A percentile compares a stretch with the other conserved stretches of the same genome.
Evolutionary conservation across 2,797 vertebrate genomes (phyloP).

Genomic region (Echeneis naucrates): DNA sequence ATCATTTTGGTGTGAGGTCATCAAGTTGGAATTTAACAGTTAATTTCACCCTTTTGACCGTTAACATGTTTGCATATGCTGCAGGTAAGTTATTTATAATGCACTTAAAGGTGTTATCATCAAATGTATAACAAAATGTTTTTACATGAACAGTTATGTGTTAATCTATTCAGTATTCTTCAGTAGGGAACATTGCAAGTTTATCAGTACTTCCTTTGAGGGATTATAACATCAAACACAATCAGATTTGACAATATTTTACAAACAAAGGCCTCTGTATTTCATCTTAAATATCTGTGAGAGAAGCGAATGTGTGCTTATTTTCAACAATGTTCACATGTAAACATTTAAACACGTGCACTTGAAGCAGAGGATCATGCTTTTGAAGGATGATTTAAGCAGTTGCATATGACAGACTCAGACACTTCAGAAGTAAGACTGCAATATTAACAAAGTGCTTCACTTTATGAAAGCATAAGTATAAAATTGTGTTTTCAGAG

Average conservation of each 20-base stretch:
- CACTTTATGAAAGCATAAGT: constrained; percentile 80
- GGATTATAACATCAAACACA: constrained; percentile 59
- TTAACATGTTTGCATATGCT: constrained; percentile 26
- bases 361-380: constrained; percentile 68
- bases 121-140: constrained; percentile 54
- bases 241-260: constrained; percentile 64
- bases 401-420: constrained; percentile 69
- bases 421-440: constrained; percentile 83
- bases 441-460: constrained; percentile 81
- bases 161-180: constrained; percentile 46
- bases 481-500: constrained; percentile 79
- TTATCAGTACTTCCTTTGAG: constrained; percentile 68
- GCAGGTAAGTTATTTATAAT: constrained; percentile 62
- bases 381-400: constrained; percentile 57
- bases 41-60: constrained; percentile 58
- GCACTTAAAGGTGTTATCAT: constrained; percentile 68
- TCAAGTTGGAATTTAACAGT: constrained; percentile 68
- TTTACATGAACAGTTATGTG: constrained; percentile 49
- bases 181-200: constrained; percentile 54
- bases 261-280: constrained; percentile 82
- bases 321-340: constrained; percentile 82
- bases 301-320: constrained; percentile 78
- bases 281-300: constrained; percentile 70
- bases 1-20: constrained; percentile 65
- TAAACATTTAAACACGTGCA: constrained; percentile 83